Evolutionary conservation across 2,797 vertebrate genomes (phyloP).

Genomic region (Semaprochilodus insignis): DNA sequence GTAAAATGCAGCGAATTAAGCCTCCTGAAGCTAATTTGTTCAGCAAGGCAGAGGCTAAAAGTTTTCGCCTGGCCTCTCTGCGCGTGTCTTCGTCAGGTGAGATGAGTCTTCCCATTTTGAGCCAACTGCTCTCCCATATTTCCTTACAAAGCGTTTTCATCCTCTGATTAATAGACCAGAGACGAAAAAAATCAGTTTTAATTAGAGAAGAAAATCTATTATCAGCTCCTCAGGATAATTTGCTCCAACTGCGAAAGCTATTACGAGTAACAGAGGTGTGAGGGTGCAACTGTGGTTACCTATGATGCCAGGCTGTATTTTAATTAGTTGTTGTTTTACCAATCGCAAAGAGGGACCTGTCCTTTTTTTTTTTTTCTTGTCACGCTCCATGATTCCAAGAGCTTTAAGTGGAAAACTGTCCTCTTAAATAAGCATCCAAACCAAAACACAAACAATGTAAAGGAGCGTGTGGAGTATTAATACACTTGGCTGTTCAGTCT

Average conservation of each 20-base stretch:
- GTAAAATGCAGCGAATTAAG: slow-evolving; percentile 24
- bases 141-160: slow-evolving; percentile 64
- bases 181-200: slow-evolving; percentile 64
- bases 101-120: slow-evolving; percentile 48
- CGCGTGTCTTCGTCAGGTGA: slow-evolving; percentile 47
- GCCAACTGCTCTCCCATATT: slow-evolving; percentile 52
- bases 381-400: slow-evolving; percentile 50
- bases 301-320: slow-evolving; percentile 66
- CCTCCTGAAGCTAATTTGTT: slow-evolving; percentile 46
- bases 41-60: slow-evolving; percentile 38
- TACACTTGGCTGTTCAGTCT: slow-evolving; percentile 61
- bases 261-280: slow-evolving; percentile 66
- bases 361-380: background rate
- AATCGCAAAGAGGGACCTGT: slow-evolving; percentile 50
- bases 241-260: slow-evolving; percentile 69
- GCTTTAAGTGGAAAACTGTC: slow-evolving; percentile 20
- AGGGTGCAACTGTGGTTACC: slow-evolving; percentile 68
- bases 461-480: slow-evolving; percentile 62
- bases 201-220: slow-evolving; percentile 72
- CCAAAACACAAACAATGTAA: slow-evolving; percentile 29
- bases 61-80: slow-evolving; percentile 6
- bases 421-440: slow-evolving; percentile 36
- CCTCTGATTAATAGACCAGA: slow-evolving; percentile 69
- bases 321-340: slow-evolving; percentile 69
- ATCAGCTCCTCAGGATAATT: slow-evolving; percentile 69